phyloP scores from a whole-genome alignment of 2,113 vertebrate genomes.

The Stegostoma tigrinum region DNA sequence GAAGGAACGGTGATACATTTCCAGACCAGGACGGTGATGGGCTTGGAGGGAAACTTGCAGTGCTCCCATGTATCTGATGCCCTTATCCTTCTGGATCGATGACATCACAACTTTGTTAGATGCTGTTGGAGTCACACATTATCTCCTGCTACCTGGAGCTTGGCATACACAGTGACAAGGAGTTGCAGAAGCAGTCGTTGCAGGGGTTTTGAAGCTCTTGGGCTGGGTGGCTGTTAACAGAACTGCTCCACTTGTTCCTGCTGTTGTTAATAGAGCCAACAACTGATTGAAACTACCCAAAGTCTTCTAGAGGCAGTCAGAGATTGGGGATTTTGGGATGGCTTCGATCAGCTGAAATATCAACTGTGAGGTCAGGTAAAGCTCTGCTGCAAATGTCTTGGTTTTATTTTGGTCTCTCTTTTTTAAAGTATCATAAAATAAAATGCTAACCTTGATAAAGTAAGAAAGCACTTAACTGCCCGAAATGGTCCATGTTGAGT shows the following conservation, averaged over 20 bases:
- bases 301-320: not conserved
- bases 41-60: not conserved
- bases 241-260: not conserved
- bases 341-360: not conserved
- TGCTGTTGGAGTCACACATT: not conserved
- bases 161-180: not conserved
- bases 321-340: not conserved
- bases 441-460: not conserved
- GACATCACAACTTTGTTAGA: not conserved
- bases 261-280: not conserved
- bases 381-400: not conserved
- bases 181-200: not conserved
- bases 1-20: not conserved
- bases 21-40: not conserved
- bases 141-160: not conserved
- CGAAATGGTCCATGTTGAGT: not conserved
- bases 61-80: not conserved
- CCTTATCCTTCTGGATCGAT: not conserved
- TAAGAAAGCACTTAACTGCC: not conserved
- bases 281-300: not conserved
- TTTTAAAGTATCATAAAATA: not conserved
- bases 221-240: not conserved
- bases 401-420: not conserved
- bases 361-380: not conserved
- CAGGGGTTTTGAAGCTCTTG: not conserved